Base-by-base conservation (phyloP, 2,797 vertebrate species). In the Micropoecilia bifurca region DNA sequence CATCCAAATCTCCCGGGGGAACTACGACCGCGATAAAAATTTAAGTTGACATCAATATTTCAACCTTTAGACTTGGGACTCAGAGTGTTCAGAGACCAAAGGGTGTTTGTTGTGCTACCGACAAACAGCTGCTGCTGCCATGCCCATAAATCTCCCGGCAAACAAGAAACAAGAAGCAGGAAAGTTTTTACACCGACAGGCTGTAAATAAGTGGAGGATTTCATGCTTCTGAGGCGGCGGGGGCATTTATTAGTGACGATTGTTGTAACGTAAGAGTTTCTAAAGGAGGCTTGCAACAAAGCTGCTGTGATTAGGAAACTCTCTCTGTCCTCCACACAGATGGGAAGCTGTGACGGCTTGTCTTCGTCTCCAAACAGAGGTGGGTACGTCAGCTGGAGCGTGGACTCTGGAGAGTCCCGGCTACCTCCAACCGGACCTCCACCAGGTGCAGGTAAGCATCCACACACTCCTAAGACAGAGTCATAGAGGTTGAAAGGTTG, bases 301-400 rank as follows among this genome's bases (percentile, higher is more conserved):
- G 16, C 33, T 36, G 61, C 33, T 36, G 18, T 36, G 33, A 36
- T 63, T 63, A 63, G 61, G 48, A 73, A 73, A 50, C 10, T 18
- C 3, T 14, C 80, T 14, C 78, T 14, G 20, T 66, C 83, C 45
- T 87, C 82, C 5, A 85, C 90, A 2, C 86, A 89, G 88, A 81
- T 82, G 85, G 75, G 75, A 33, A 77, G 57, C 75, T 61, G 25
- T 53, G 43, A 71, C 8, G 71, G 4, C 46, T 25, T 55, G 63
- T 30, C 71, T 30, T 74, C 66, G 0, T 73, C 80, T 1, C 47
- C 39, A 25, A 73, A 7, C 57, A 74, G 72, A 55, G 4, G 69
- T 47, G 59, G 73, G 14, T 80, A 80, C 41, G 61, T 82, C 77
- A 88, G 55, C 81, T 89, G 92, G 90, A 53, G 47, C 68, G 73